Conservation (phyloP, 2,888 invertebrate genomes). For the Luffia ferchaultella region DNA sequence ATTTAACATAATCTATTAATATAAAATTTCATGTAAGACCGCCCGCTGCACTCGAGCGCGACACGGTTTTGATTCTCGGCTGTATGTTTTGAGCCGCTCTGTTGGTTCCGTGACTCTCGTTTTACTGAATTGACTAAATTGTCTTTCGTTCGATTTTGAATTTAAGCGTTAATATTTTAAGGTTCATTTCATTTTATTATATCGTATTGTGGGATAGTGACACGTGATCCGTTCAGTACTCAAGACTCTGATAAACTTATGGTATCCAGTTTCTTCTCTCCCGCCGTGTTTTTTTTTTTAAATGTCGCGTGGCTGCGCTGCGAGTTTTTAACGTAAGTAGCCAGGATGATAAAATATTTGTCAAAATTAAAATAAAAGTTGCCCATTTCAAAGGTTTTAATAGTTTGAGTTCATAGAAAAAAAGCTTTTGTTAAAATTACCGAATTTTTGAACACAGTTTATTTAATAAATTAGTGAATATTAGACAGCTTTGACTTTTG, state of each 20-base stretch:
- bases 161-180: not conserved
- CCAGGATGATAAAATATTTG: not conserved
- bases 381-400: too few relatives aligned
- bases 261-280: not conserved
- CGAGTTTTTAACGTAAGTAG: not conserved
- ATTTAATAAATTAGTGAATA: too few relatives aligned
- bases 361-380: too few relatives aligned
- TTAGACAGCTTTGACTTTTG: too few relatives aligned
- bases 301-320: not conserved
- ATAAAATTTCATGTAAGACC: not conserved
- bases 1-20: too few relatives aligned
- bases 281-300: not conserved
- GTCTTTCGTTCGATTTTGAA: not conserved
- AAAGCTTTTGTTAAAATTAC: too few relatives aligned
- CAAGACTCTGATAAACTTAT: not conserved
- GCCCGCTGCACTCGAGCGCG: not conserved
- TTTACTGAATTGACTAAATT: not conserved
- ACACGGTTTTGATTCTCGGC: not conserved
- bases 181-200: not conserved
- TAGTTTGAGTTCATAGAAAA: too few relatives aligned
- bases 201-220: not conserved
- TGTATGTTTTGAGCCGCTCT: not conserved
- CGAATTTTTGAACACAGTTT: too few relatives aligned
- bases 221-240: not conserved
- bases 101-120: not conserved